These are phyloP conservation scores for Rotaria sp. DNA, from an alignment of 2,888 invertebrate species.

Conservation along the genomic window DNA sequence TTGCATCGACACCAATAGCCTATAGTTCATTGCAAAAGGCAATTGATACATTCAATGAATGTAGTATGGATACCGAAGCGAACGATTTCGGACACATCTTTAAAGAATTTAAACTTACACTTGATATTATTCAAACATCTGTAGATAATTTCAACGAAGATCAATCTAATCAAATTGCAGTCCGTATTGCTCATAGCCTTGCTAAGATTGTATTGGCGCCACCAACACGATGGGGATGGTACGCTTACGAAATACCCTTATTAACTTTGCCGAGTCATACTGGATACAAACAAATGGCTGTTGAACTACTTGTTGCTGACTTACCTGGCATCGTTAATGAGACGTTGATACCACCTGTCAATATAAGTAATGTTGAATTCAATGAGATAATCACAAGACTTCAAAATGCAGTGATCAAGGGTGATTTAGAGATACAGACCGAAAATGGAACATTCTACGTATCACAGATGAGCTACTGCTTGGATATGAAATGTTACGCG, in stretches of 20 bases:
- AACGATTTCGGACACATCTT: neutral
- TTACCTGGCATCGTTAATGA: neutral
- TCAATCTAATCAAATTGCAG: neutral
- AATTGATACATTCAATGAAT: neutral
- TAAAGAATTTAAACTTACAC: neutral
- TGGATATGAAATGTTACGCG: neutral
- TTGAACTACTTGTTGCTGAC: neutral
- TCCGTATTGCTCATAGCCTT: neutral
- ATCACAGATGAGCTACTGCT: neutral
- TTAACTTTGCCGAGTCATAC: neutral
- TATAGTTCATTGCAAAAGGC: neutral
- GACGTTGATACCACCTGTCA: neutral
- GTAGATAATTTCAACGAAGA: neutral
- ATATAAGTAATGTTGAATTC: neutral
- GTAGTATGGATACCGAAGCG: neutral
- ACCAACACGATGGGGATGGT: neutral
- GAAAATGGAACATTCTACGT: neutral
- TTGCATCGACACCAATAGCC: neutral
- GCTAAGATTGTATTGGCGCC: neutral
- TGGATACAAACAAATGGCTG: neutral
- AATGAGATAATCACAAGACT: neutral
- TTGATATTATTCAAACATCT: neutral
- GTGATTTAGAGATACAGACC: neutral
- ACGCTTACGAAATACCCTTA: neutral
- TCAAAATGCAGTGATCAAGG: neutral